Conservation (phyloP, 2,888 invertebrate genomes). For the Tiliacea citrago region DNA sequence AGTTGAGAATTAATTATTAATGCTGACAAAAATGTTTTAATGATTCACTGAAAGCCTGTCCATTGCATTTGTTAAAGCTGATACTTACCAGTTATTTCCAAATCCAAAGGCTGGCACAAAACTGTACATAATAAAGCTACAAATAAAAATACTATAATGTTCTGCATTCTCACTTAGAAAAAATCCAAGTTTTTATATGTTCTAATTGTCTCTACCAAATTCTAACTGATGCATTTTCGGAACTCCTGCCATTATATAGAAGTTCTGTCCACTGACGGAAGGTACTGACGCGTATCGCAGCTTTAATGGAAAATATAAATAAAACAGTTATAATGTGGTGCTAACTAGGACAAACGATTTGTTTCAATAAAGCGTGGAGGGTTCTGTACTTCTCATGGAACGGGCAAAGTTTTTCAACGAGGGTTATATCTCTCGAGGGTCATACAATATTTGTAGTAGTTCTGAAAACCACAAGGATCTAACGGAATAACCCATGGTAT, state of each 20-base stretch:
- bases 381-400: conserved; percentile 42
- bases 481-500: not conserved
- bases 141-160: conserved; percentile 66
- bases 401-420: not conserved
- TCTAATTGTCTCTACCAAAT: not conserved
- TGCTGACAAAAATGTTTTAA: too few species aligned
- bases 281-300: conserved; percentile 69
- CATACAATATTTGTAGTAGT: not conserved
- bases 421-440: too few species aligned
- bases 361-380: conserved; percentile 56
- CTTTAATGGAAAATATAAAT: conserved; percentile 71
- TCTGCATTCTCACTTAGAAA: conserved; percentile 60
- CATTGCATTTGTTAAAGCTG: not conserved
- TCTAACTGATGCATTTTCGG: conserved; percentile 29
- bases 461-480: not conserved
- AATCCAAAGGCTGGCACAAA: conserved; percentile 72
- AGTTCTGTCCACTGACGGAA: conserved; percentile 7
- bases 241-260: conserved; percentile 62
- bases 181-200: not conserved
- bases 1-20: too few species aligned
- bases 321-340: conserved; percentile 62
- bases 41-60: not conserved
- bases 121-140: conserved; percentile 66
- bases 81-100: conserved; percentile 66
- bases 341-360: conserved; percentile 64